Conservation (phyloP, 2,113 vertebrate species). For the Phoenicopterus ruber region DNA sequence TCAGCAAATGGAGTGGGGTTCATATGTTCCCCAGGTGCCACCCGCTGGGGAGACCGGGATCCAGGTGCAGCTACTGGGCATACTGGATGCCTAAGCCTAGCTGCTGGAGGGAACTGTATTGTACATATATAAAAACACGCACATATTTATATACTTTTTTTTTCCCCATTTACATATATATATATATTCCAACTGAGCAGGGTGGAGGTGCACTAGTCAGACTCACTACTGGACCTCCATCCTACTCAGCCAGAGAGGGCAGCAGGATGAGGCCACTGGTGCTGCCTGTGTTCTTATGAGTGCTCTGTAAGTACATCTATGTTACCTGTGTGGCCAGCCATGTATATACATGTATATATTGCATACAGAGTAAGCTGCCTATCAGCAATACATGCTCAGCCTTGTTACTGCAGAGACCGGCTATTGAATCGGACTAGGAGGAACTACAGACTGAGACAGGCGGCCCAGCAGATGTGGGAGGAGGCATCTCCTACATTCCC, state of each 20-base stretch:
- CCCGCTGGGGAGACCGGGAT: neutral
- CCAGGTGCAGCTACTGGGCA: neutral
- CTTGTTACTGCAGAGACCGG: neutral
- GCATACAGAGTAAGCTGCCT: neutral
- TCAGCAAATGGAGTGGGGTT: neutral
- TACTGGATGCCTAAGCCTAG: neutral
- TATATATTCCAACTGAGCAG: neutral
- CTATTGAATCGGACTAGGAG: neutral
- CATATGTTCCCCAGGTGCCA: neutral
- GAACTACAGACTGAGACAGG: neutral
- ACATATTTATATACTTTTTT: neutral
- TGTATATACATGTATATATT: neutral
- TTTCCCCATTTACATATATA: neutral
- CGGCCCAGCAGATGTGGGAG: neutral
- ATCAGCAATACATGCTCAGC: accelerated
- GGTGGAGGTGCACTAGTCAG: neutral
- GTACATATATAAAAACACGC: neutral
- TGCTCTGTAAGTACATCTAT: neutral
- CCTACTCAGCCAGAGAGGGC: neutral
- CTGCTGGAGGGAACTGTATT: neutral
- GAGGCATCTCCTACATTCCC: neutral
- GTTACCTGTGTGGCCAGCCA: neutral
- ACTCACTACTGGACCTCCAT: neutral
- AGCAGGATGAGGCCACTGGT: neutral
- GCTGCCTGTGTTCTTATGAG: neutral